Conservation (phyloP, 2,113 vertebrate genomes). For the Tringa solitaria region DNA sequence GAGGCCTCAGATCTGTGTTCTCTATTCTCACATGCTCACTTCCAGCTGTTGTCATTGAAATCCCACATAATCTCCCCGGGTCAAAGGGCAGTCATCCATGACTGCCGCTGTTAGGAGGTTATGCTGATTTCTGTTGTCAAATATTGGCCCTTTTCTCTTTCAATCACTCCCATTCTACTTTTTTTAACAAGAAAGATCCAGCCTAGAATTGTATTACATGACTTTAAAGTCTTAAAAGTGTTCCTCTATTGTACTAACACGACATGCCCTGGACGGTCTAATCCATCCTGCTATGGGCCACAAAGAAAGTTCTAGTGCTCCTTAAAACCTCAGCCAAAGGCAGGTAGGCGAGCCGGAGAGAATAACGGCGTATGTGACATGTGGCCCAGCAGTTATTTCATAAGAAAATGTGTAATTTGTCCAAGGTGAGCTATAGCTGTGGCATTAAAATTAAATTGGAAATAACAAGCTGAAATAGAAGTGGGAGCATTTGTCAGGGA, state of each 20-base stretch:
- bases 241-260: slow-evolving; percentile 73
- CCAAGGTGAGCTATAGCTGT: slow-evolving; percentile 4
- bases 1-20: slow-evolving; percentile 77
- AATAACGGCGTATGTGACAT: not conserved
- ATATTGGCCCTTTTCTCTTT: slow-evolving; percentile 81
- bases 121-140: slow-evolving; percentile 87
- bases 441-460: not conserved
- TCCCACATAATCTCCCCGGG: slow-evolving; percentile 84
- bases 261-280: slow-evolving; percentile 70
- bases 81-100: slow-evolving; percentile 86
- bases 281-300: slow-evolving; percentile 70
- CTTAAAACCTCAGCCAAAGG: slow-evolving; percentile 59
- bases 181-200: slow-evolving; percentile 78
- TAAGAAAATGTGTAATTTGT: slow-evolving; percentile 11
- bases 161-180: slow-evolving; percentile 78
- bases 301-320: slow-evolving; percentile 72
- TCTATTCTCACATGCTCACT: slow-evolving; percentile 80
- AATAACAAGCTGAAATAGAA: not conserved
- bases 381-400: not conserved
- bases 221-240: slow-evolving; percentile 85
- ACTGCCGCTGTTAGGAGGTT: slow-evolving; percentile 83
- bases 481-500: not conserved
- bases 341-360: slow-evolving; percentile 33
- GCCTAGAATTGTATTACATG: slow-evolving; percentile 83
- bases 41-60: slow-evolving; percentile 87